Evolutionary conservation across 2,888 invertebrate genomes (phyloP).

Genomic region (Oligia fasciuncula): DNA sequence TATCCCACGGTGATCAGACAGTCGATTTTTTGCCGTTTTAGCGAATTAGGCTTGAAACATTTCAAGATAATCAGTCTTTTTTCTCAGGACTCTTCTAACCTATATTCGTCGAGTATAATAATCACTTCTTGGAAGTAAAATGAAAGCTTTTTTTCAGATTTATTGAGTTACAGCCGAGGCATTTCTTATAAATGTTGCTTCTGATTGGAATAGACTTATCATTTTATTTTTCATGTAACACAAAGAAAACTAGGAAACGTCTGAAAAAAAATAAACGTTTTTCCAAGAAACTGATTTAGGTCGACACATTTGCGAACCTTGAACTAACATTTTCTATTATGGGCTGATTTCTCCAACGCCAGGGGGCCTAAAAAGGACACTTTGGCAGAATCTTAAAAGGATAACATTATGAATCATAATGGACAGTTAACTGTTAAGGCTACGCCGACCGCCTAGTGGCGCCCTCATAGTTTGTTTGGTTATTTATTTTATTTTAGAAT

Average conservation of each 20-base stretch:
- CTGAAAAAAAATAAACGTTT: neutral
- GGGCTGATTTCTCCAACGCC: no score
- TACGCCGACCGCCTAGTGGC: no score
- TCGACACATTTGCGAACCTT: neutral
- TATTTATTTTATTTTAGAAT: no score
- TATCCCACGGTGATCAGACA: constrained; percentile 5
- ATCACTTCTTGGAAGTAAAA: constrained; percentile 19
- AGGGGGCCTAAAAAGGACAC: no score
- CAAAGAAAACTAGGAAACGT: neutral
- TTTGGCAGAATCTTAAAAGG: no score
- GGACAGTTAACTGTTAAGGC: no score
- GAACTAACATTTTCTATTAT: neutral
- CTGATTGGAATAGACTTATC: neutral
- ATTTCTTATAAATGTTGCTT: neutral
- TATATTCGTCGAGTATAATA: constrained; percentile 11
- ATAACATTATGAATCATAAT: no score
- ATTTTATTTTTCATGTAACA: neutral
- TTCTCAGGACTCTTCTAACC: constrained; percentile 12
- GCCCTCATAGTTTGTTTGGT: no score
- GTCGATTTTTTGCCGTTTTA: constrained; percentile 29
- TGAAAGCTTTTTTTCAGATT: constrained; percentile 15
- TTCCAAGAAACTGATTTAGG: neutral
- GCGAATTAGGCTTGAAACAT: constrained; percentile 35
- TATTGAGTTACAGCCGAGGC: constrained; percentile 5
- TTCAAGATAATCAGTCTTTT: constrained; percentile 31